Percentiles rank a stretch among this genome's conserved stretches.
Evolutionary conservation across 1,140 invertebrate species (phyloP).

Genomic region (Drosophila navojoa): DNA sequence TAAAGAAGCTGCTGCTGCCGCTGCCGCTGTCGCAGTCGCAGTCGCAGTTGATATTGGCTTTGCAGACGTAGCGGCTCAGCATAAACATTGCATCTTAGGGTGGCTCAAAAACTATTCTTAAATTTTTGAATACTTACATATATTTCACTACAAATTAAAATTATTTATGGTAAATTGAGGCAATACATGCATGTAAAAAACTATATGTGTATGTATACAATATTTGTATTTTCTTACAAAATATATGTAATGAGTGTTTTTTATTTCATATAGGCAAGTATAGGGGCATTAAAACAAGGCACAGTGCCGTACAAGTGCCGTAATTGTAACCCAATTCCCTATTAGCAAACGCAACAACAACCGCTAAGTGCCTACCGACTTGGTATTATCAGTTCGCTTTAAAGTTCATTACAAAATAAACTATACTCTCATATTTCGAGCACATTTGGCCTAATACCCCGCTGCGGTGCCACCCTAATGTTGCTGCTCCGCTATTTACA

Average conservation of each 20-base stretch:
- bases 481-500: conserved; percentile 49
- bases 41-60: neutral
- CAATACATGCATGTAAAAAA: too few species aligned
- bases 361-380: neutral
- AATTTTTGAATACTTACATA: neutral
- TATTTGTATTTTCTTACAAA: too few species aligned
- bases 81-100: conserved; percentile 51
- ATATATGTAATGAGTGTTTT: too few species aligned
- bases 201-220: too few species aligned
- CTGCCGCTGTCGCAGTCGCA: neutral
- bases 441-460: conserved; percentile 12
- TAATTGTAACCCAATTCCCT: conserved; percentile 31
- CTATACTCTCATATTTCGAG: conserved; percentile 26
- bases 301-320: neutral
- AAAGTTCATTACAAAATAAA: conserved; percentile 34
- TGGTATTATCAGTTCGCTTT: conserved; percentile 19
- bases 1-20: conserved; percentile 31
- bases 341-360: conserved; percentile 12
- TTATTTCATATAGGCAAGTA: neutral
- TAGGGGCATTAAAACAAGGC: too few species aligned
- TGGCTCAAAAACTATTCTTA: conserved; percentile 19
- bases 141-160: too few species aligned
- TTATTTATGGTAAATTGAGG: too few species aligned
- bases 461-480: conserved; percentile 48
- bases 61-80: conserved; percentile 9